Evolutionary conservation across 2,888 invertebrate genomes (phyloP).

Genomic region (Polydrusus cervinus): DNA sequence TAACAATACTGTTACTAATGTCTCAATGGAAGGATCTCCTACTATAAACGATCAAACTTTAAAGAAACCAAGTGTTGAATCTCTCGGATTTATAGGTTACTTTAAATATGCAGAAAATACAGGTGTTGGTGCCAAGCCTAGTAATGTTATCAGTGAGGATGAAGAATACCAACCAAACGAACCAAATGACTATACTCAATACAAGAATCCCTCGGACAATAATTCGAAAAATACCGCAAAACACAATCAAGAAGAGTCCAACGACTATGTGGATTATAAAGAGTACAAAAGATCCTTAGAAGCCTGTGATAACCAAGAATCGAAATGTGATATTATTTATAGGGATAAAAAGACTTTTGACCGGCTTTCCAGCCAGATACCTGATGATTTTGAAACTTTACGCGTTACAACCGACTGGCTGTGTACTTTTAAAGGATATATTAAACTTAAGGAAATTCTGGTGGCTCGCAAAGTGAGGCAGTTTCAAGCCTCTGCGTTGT

Average conservation of each 20-base stretch:
- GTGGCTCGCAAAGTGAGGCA: background rate
- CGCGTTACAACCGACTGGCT: slow-evolving; percentile 39
- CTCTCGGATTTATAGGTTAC: no score
- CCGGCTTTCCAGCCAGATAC: slow-evolving; percentile 18
- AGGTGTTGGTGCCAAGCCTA: no score
- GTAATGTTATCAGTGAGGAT: no score
- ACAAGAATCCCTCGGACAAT: no score
- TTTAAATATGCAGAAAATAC: no score
- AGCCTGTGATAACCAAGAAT: slow-evolving; percentile 20
- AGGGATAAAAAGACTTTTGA: slow-evolving; percentile 1
- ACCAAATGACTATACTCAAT: no score
- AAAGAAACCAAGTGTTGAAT: no score
- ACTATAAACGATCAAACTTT: no score
- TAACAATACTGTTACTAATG: no score
- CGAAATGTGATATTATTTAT: slow-evolving; percentile 12
- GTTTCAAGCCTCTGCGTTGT: background rate
- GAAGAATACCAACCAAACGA: no score
- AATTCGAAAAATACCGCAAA: background rate
- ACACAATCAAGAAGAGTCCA: background rate
- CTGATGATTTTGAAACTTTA: slow-evolving; percentile 18
- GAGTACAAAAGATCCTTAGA: slow-evolving; percentile 9
- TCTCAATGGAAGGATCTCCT: no score
- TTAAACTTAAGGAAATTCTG: slow-evolving; percentile 35
- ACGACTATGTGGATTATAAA: slow-evolving; percentile 24
- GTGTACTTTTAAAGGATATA: slow-evolving; percentile 36